phyloP scores from a whole-genome alignment of 2,888 invertebrate species.

The Epinotia demarniana region DNA sequence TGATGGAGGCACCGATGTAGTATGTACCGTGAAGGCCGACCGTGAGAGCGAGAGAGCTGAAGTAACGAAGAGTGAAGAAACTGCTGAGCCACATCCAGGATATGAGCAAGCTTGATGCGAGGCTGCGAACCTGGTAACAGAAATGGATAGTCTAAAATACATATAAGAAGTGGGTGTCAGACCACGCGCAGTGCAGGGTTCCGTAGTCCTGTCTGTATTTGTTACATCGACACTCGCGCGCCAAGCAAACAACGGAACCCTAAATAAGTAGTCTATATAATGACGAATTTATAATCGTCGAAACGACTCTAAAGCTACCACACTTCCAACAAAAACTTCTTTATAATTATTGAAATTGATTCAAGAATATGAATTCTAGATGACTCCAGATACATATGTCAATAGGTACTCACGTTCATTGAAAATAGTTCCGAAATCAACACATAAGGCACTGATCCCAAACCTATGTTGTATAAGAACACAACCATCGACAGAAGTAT shows the following conservation, averaged over 20 bases:
- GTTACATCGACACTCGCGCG: too few species aligned
- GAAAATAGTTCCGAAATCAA: constrained; percentile 76
- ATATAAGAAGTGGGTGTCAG: background rate
- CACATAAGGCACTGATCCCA: constrained; percentile 80
- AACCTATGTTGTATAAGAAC: constrained; percentile 77
- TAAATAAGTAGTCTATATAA: too few species aligned
- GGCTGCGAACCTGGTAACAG: constrained; percentile 68
- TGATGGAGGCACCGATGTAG: constrained; percentile 73
- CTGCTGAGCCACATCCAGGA: constrained; percentile 80
- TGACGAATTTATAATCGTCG: too few species aligned
- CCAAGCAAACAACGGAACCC: too few species aligned
- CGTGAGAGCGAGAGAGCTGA: constrained; percentile 66
- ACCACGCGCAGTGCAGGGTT: background rate
- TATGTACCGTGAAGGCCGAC: constrained; percentile 76
- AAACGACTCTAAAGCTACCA: too few species aligned
- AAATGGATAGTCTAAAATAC: constrained; percentile 6
- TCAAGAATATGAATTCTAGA: too few species aligned
- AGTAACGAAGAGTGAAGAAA: constrained; percentile 77
- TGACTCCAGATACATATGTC: background rate
- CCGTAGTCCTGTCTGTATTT: too few species aligned
- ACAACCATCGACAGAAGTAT: constrained; percentile 69
- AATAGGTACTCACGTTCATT: constrained; percentile 70
- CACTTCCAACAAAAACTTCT: too few species aligned
- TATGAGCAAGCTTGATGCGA: constrained; percentile 77
- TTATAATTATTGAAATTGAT: too few species aligned